Evolutionary conservation across 2,113 vertebrate genomes (phyloP).

Genomic region (Monopterus albus): DNA sequence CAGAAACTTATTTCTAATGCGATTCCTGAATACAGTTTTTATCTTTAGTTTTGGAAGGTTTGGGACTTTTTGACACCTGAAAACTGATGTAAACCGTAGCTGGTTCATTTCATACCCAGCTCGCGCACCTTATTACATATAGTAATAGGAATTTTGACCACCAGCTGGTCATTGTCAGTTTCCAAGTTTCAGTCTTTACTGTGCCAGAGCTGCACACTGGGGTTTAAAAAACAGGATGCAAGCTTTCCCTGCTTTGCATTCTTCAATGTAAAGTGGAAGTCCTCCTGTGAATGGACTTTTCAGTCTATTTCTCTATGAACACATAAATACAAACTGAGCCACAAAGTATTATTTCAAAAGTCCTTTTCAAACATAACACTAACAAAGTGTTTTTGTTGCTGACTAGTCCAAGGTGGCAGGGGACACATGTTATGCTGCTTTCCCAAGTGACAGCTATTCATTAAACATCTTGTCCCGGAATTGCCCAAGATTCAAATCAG

Average conservation of each 20-base stretch:
- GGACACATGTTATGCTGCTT: background rate
- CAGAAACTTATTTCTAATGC: background rate
- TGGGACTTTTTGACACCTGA: background rate
- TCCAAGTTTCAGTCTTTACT: background rate
- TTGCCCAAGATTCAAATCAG: no score
- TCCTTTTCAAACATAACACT: background rate
- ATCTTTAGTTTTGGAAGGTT: no score
- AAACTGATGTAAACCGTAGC: background rate
- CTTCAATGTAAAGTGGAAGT: no score
- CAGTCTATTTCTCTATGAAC: background rate
- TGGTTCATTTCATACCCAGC: no score
- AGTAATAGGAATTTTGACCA: background rate
- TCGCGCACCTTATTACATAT: background rate
- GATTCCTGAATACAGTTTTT: background rate
- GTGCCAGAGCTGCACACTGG: no score
- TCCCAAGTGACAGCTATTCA: background rate
- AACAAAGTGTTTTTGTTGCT: background rate
- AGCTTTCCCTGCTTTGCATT: no score
- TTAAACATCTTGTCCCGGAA: background rate
- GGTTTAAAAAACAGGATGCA: no score
- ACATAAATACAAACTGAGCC: background rate
- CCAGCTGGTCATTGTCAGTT: background rate
- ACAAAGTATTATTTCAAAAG: background rate
- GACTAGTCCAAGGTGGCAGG: background rate
- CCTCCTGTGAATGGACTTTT: no score